These are phyloP conservation scores for Battus philenor DNA, from an alignment of 1,140 invertebrate species.

Conservation along the genomic window DNA sequence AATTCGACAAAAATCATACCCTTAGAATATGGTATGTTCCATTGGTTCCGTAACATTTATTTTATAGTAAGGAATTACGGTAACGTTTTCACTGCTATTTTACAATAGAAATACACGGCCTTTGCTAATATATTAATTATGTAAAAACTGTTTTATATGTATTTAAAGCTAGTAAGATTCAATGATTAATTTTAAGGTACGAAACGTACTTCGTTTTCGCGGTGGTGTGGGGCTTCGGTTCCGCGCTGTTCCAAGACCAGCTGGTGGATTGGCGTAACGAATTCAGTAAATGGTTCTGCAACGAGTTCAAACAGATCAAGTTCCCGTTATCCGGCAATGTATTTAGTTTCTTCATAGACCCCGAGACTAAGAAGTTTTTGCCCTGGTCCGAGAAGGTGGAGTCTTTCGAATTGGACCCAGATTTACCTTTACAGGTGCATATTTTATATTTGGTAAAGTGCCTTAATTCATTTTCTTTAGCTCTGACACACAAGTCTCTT, in stretches of 20 bases:
- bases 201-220: constrained; percentile 96
- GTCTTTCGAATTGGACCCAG: constrained; percentile 88
- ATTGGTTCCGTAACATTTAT: no score
- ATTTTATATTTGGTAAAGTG: constrained; percentile 4
- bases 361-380: constrained; percentile 88
- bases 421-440: constrained; percentile 89
- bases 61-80: no score
- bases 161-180: no score
- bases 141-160: no score
- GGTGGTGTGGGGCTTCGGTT: constrained; percentile 95
- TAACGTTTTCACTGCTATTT: no score
- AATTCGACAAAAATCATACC: no score
- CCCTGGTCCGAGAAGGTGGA: constrained; percentile 90
- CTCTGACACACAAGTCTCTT: no score
- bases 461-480: neutral
- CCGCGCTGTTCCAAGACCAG: constrained; percentile 92
- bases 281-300: constrained; percentile 91
- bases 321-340: constrained; percentile 89
- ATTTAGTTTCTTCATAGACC: constrained; percentile 94
- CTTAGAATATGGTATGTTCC: no score
- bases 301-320: constrained; percentile 94
- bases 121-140: no score
- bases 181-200: constrained; percentile 81
- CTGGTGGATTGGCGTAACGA: constrained; percentile 92
- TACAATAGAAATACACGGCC: no score